A percentile compares a stretch with the other conserved stretches of the same genome.
Evolutionary conservation across 1,140 invertebrate genomes (phyloP).

Genomic region (Micrasema longulum): DNA sequence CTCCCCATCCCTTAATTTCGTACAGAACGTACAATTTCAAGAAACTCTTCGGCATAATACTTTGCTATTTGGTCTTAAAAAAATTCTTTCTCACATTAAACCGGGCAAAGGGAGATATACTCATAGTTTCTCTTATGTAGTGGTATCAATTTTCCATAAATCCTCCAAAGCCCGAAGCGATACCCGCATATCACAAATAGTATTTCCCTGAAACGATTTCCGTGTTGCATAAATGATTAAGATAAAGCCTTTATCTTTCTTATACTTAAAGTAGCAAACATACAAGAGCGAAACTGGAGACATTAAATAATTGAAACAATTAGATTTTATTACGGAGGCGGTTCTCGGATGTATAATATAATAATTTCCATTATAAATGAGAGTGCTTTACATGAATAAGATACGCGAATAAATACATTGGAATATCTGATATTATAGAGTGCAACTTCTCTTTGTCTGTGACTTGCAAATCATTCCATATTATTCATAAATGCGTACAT

Average conservation of each 20-base stretch:
- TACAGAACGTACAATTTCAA: no score
- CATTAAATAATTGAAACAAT: constrained; percentile 47
- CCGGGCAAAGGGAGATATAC: constrained; percentile 1
- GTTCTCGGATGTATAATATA: constrained; percentile 12
- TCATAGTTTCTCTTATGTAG: background rate
- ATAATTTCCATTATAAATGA: background rate
- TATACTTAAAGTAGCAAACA: constrained; percentile 30
- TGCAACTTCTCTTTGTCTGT: no score
- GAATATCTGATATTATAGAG: no score
- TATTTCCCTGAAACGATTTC: constrained; percentile 9
- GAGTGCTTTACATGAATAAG: constrained; percentile 10
- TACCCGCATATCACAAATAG: constrained; percentile 23
- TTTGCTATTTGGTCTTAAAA: constrained; percentile 10
- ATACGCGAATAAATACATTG: background rate
- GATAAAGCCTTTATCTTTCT: constrained; percentile 45
- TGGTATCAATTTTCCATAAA: background rate
- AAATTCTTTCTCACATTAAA: constrained; percentile 16
- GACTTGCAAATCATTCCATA: no score
- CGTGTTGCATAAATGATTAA: constrained; percentile 21
- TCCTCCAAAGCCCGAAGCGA: constrained; percentile 1
- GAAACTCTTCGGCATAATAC: constrained; percentile 1
- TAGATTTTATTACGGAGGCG: constrained; percentile 43
- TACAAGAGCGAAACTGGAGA: constrained; percentile 24
- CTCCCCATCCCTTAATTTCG: constrained; percentile 26
- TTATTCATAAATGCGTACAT: no score